phyloP scores from a whole-genome alignment of 2,797 vertebrate species.

The Silurus lanzhouensis region DNA sequence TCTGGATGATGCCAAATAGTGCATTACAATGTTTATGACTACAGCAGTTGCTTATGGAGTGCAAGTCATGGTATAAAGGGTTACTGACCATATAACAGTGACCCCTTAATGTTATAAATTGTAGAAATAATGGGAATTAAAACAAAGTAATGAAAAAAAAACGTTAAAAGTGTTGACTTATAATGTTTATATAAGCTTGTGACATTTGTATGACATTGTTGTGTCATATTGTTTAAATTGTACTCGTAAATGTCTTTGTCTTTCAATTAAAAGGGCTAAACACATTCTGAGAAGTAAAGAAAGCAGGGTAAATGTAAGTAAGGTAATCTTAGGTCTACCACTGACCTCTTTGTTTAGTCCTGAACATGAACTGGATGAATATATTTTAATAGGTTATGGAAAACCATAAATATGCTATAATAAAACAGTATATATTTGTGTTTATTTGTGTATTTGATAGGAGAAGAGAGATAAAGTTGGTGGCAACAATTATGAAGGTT shows the following conservation, averaged over 20 bases:
- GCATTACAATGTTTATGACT: neutral
- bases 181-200: neutral
- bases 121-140: neutral
- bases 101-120: neutral
- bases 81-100: neutral
- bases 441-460: neutral
- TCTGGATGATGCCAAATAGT: neutral
- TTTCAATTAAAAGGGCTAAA: neutral
- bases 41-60: neutral
- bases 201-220: neutral
- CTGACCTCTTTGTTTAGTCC: neutral
- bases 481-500: slow-evolving; percentile 41
- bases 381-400: neutral
- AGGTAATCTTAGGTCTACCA: neutral
- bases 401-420: neutral
- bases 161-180: neutral
- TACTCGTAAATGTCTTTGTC: neutral
- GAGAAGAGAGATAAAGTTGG: neutral
- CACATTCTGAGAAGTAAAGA: neutral
- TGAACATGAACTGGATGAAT: neutral
- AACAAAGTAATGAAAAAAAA: neutral
- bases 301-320: neutral
- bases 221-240: neutral
- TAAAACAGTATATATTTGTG: neutral
- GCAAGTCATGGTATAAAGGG: neutral